Percentiles rank a stretch among this genome's conserved stretches.
phyloP scores from a whole-genome alignment of 1,140 invertebrate genomes.

The Procambarus virginalis region DNA sequence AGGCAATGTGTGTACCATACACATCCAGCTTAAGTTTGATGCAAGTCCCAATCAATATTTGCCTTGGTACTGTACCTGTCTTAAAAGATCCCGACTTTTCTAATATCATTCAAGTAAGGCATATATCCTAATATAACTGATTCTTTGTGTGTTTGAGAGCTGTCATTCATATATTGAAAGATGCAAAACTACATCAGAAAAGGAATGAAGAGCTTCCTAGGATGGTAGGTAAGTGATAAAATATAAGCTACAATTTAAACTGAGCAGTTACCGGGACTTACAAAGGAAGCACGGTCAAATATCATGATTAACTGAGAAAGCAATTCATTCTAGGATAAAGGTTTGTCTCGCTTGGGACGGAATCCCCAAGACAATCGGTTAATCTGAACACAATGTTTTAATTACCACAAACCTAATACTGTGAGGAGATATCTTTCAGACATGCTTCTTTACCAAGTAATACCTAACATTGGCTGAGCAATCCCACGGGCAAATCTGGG shows the following conservation, averaged over 20 bases:
- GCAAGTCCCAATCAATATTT: background rate
- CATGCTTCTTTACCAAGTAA: background rate
- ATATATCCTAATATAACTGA: constrained; percentile 40
- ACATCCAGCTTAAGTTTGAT: too few relatives aligned
- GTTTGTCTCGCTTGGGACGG: background rate
- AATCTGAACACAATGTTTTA: constrained; percentile 5
- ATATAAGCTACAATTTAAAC: constrained; percentile 2
- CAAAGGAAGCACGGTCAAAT: constrained; percentile 4
- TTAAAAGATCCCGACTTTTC: constrained; percentile 32
- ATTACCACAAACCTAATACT: constrained; percentile 11
- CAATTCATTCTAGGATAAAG: background rate
- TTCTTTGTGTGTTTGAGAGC: constrained; percentile 45
- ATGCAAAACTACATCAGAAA: constrained; percentile 12
- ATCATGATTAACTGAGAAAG: background rate
- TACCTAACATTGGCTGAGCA: background rate
- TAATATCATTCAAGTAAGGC: constrained; percentile 63
- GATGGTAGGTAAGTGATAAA: background rate
- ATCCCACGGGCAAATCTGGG: background rate
- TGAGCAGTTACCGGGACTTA: constrained; percentile 8
- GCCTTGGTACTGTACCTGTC: background rate
- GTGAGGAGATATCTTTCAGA: constrained; percentile 1
- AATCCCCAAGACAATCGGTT: constrained; percentile 5
- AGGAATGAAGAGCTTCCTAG: constrained; percentile 12
- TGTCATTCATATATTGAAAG: background rate
- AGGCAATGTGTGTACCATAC: background rate